phyloP scores from a whole-genome alignment of 2,888 invertebrate genomes.

The Yponomeuta evonymella region DNA sequence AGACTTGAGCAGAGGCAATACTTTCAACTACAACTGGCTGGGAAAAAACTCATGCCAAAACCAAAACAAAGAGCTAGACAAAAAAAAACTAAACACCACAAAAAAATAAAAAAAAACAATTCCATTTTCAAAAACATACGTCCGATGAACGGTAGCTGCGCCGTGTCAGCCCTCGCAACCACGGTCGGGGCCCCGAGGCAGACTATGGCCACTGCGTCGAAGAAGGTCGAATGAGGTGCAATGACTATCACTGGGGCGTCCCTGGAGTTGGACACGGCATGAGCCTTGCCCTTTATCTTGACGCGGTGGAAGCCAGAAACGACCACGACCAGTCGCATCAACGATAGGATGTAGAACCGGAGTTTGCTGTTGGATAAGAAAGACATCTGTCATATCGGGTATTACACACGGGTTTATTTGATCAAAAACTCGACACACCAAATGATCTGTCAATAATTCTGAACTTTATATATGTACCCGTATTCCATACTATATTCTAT shows the following conservation, averaged over 20 bases:
- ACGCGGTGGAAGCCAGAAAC: slow-evolving; percentile 89
- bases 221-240: slow-evolving; percentile 94
- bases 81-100: too few species aligned
- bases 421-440: too few species aligned
- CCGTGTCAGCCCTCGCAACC: slow-evolving; percentile 92
- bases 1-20: too few species aligned
- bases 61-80: too few species aligned
- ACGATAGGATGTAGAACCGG: slow-evolving; percentile 78
- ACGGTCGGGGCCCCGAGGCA: slow-evolving; percentile 90
- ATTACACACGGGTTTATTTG: too few species aligned
- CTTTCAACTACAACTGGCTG: too few species aligned
- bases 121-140: slow-evolving; percentile 78
- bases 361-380: slow-evolving; percentile 71
- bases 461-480: too few species aligned
- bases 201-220: slow-evolving; percentile 90
- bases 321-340: slow-evolving; percentile 86
- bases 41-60: too few species aligned
- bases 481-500: too few species aligned
- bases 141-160: slow-evolving; percentile 90
- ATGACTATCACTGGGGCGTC: slow-evolving; percentile 91
- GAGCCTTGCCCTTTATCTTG: slow-evolving; percentile 81
- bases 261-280: slow-evolving; percentile 61
- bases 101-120: not conserved
- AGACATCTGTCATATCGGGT: not conserved
- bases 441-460: too few species aligned